Evolutionary conservation across 2,888 invertebrate genomes (phyloP).

Genomic region (Alviniconcha strummeri): DNA sequence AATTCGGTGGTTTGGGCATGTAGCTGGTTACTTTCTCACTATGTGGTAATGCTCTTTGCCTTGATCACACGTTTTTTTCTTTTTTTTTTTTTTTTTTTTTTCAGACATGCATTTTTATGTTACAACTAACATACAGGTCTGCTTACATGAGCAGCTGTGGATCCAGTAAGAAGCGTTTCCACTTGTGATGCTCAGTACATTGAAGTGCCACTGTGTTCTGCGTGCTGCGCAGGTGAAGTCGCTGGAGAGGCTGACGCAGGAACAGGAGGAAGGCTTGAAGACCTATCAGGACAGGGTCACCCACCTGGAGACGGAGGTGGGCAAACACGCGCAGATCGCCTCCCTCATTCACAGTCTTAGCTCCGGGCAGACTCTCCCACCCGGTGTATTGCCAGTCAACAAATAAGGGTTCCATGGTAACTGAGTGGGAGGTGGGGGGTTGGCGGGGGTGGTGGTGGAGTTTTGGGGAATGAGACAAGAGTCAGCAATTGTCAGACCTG

Average conservation of each 20-base stretch:
- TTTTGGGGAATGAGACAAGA: too few species aligned
- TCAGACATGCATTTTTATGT: too few species aligned
- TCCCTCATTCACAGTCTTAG: slow-evolving; percentile 67
- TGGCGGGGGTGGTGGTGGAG: not conserved
- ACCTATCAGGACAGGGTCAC: slow-evolving; percentile 52
- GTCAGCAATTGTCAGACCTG: too few species aligned
- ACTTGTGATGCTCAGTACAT: too few species aligned
- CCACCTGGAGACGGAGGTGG: slow-evolving; percentile 57
- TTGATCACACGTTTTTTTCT: too few species aligned
- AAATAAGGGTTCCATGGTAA: not conserved
- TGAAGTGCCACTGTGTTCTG: not conserved
- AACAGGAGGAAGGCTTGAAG: slow-evolving; percentile 56
- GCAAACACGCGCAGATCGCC: slow-evolving; percentile 68
- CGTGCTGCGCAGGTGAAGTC: slow-evolving; percentile 56
- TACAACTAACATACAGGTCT: too few species aligned
- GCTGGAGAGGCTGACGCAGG: slow-evolving; percentile 60
- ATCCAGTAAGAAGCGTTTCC: too few species aligned
- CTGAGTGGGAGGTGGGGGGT: not conserved
- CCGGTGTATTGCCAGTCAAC: not conserved
- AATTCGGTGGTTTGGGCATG: too few species aligned
- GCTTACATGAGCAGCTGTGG: too few species aligned
- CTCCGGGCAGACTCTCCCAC: not conserved
- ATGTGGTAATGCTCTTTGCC: too few species aligned
- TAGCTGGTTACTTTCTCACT: too few species aligned
- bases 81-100: too few species aligned